phyloP scores from a whole-genome alignment of 2,797 vertebrate species.

The Lates japonicus region DNA sequence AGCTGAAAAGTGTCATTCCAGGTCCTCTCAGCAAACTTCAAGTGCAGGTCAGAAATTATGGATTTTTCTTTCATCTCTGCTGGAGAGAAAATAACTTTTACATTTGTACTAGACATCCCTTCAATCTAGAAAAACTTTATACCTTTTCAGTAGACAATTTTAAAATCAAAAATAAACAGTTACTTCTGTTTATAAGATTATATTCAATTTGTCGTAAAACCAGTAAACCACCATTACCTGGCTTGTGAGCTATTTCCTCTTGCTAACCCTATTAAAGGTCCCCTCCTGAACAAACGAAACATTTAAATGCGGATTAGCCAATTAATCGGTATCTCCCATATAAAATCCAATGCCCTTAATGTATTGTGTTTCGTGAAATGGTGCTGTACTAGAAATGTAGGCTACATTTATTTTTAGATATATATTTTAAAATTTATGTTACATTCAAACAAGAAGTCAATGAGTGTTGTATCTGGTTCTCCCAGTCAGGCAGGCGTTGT shows the following conservation, averaged over 20 bases:
- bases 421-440: neutral
- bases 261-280: neutral
- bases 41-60: constrained; percentile 79
- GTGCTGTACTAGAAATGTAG: neutral
- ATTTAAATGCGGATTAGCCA: constrained; percentile 47
- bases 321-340: constrained; percentile 47
- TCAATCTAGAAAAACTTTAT: neutral
- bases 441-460: neutral
- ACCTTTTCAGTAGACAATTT: neutral
- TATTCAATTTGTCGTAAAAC: neutral
- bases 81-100: neutral
- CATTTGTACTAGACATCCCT: neutral
- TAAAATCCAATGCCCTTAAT: neutral
- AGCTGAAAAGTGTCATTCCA: constrained; percentile 91
- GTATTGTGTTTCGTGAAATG: neutral
- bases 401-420: neutral
- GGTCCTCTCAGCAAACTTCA: constrained; percentile 87
- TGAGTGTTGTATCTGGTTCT: constrained; percentile 26
- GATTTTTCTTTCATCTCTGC: constrained; percentile 52
- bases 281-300: constrained; percentile 20
- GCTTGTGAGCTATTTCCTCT: neutral
- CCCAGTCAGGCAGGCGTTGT: constrained; percentile 79
- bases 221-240: constrained; percentile 33
- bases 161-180: neutral
- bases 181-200: neutral